Percentiles rank a stretch among this genome's conserved stretches.
Conservation (phyloP, 2,113 vertebrate genomes). For the Myxocyprinus asiaticus region DNA sequence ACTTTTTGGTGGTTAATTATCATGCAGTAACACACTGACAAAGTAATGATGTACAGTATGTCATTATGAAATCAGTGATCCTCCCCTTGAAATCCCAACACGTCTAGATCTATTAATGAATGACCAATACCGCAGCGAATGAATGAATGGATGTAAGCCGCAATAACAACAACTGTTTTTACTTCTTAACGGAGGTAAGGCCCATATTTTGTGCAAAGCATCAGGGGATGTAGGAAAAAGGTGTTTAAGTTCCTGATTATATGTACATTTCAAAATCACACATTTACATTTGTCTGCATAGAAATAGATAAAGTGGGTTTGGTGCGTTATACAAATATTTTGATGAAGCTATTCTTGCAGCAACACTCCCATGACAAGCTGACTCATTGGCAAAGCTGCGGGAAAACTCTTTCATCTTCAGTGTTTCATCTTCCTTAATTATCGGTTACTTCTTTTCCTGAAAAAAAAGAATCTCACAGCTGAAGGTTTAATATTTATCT, state of each 20-base stretch:
- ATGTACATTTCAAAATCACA: background rate
- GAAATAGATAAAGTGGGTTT: slow-evolving; percentile 26
- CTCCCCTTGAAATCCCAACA: no score
- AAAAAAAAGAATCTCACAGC: background rate
- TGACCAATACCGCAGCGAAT: no score
- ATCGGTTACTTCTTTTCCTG: slow-evolving; percentile 19
- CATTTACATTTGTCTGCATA: background rate
- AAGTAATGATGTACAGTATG: no score
- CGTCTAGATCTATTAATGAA: no score
- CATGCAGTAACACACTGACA: no score
- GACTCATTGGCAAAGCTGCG: slow-evolving; percentile 15
- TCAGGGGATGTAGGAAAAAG: no score
- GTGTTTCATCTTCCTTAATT: slow-evolving; percentile 31
- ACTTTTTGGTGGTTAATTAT: no score
- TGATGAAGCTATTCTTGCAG: slow-evolving; percentile 19
- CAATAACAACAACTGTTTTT: no score
- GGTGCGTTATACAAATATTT: slow-evolving; percentile 22
- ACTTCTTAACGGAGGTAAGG: no score
- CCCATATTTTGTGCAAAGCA: no score
- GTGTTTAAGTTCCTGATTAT: background rate
- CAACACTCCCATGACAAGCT: slow-evolving; percentile 11
- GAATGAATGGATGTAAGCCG: no score
- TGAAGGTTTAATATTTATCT: slow-evolving; percentile 7
- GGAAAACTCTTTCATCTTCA: slow-evolving; percentile 31
- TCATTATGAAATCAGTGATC: no score